These are phyloP conservation scores for Typhlichthys subterraneus DNA, from an alignment of 2,797 vertebrate genomes.

Conservation along the genomic window DNA sequence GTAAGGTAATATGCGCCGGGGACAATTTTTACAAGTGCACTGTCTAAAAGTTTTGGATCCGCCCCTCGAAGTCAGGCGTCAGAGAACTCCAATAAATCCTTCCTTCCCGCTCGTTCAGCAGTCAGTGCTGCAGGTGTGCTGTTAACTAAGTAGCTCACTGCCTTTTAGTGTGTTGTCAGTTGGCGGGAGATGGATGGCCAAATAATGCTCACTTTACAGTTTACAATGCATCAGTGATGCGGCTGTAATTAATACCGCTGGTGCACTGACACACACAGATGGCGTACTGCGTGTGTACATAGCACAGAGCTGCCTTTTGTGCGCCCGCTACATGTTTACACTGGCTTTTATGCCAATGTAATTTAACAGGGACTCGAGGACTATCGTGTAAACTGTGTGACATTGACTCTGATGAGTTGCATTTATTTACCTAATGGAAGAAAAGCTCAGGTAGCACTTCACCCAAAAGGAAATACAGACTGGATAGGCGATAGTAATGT, in stretches of 20 bases:
- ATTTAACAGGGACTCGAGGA: conserved; percentile 3
- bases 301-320: conserved; percentile 8
- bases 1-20: conserved; percentile 65
- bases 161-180: conserved; percentile 58
- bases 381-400: not conserved
- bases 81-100: conserved; percentile 66
- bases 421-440: no score
- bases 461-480: no score
- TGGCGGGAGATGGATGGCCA: conserved; percentile 53
- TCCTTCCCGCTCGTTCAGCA: conserved; percentile 37
- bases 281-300: conserved; percentile 14
- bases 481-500: no score
- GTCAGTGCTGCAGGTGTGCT: conserved; percentile 57
- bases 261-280: conserved; percentile 39
- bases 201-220: conserved; percentile 53
- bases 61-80: conserved; percentile 51
- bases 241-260: conserved; percentile 48
- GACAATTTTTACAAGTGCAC: conserved; percentile 70
- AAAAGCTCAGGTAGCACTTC: no score
- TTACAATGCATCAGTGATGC: conserved; percentile 45
- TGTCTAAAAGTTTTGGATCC: conserved; percentile 68
- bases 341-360: conserved; percentile 4
- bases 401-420: conserved; percentile 8
- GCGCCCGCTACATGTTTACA: conserved; percentile 3
- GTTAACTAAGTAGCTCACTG: conserved; percentile 58